Percentiles rank a stretch among this genome's conserved stretches.
Evolutionary conservation across 1,140 invertebrate species (phyloP).

Genomic region (Drosophila nikananu): DNA sequence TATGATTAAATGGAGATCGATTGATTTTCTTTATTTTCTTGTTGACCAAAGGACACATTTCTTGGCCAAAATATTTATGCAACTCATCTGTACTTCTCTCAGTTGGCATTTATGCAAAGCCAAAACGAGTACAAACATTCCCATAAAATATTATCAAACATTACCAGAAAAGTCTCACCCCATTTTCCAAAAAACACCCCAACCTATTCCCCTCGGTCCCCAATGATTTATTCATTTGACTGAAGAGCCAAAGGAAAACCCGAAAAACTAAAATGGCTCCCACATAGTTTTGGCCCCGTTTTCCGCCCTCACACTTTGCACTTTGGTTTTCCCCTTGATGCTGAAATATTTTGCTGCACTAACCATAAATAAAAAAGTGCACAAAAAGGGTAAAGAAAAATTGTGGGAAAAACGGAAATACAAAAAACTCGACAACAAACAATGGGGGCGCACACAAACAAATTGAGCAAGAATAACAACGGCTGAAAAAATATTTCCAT

Average conservation of each 20-base stretch:
- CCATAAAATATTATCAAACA: constrained; percentile 51
- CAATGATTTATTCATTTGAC: constrained; percentile 52
- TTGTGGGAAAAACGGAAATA: constrained; percentile 20
- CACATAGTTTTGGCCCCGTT: constrained; percentile 38
- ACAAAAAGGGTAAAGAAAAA: constrained; percentile 25
- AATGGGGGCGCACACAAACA: constrained; percentile 39
- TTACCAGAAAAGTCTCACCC: constrained; percentile 26
- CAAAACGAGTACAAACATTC: constrained; percentile 38
- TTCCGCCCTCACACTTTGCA: constrained; percentile 7
- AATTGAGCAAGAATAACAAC: constrained; percentile 52
- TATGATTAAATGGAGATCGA: neutral
- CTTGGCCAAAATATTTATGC: neutral
- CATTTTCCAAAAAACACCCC: constrained; percentile 18
- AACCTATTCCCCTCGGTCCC: constrained; percentile 24
- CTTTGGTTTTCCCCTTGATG: constrained; percentile 28
- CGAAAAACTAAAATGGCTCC: constrained; percentile 33
- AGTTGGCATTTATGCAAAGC: constrained; percentile 30
- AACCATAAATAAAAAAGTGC: constrained; percentile 49
- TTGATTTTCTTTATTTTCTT: neutral
- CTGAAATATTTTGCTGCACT: constrained; percentile 48
- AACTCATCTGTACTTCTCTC: neutral
- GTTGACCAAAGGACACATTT: neutral
- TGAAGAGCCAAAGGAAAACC: constrained; percentile 29
- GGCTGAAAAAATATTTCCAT: constrained; percentile 50
- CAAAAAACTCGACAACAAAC: constrained; percentile 37